A percentile compares a stretch with the other conserved stretches of the same genome.
Conservation (phyloP, 2,888 invertebrate genomes). For the Drosophila algonquin region DNA sequence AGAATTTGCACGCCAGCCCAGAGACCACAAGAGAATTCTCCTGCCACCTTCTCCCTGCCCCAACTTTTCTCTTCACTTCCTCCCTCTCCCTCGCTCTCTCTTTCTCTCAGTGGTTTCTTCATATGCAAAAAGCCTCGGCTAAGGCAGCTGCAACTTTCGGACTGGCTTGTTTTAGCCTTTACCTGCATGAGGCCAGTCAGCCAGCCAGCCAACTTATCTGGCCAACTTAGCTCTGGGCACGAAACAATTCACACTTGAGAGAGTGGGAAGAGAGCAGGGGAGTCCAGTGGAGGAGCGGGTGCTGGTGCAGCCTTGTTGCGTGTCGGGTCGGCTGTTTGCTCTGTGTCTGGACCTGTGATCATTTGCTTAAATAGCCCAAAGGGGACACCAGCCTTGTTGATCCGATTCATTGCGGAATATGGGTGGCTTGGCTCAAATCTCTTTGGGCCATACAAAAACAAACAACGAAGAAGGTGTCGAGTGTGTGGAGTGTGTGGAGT, state of each 20-base stretch:
- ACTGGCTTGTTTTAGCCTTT: slow-evolving; percentile 33
- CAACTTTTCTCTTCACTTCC: neutral
- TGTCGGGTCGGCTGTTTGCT: slow-evolving; percentile 65
- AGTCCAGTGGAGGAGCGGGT: slow-evolving; percentile 1
- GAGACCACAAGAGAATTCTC: slow-evolving; percentile 33
- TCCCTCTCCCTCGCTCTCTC: neutral
- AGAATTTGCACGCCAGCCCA: slow-evolving; percentile 71
- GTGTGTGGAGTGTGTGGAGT: slow-evolving; percentile 32
- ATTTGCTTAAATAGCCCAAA: slow-evolving; percentile 79
- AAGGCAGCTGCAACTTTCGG: slow-evolving; percentile 34
- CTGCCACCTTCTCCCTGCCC: slow-evolving; percentile 20
- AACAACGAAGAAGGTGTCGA: slow-evolving; percentile 35
- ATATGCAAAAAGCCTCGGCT: slow-evolving; percentile 69
- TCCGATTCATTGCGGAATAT: slow-evolving; percentile 46
- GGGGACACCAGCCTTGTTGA: slow-evolving; percentile 54
- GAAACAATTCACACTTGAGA: slow-evolving; percentile 76
- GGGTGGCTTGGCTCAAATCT: slow-evolving; percentile 71
- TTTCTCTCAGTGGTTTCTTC: slow-evolving; percentile 25
- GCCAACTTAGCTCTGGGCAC: slow-evolving; percentile 66
- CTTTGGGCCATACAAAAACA: slow-evolving; percentile 20
- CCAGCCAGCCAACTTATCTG: slow-evolving; percentile 58
- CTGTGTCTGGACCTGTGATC: slow-evolving; percentile 56
- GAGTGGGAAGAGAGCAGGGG: neutral
- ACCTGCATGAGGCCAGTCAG: slow-evolving; percentile 52
- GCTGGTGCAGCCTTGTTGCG: slow-evolving; percentile 53